These are phyloP conservation scores for Dynastes grantii DNA, from an alignment of 2,888 invertebrate species.

Conservation along the genomic window DNA sequence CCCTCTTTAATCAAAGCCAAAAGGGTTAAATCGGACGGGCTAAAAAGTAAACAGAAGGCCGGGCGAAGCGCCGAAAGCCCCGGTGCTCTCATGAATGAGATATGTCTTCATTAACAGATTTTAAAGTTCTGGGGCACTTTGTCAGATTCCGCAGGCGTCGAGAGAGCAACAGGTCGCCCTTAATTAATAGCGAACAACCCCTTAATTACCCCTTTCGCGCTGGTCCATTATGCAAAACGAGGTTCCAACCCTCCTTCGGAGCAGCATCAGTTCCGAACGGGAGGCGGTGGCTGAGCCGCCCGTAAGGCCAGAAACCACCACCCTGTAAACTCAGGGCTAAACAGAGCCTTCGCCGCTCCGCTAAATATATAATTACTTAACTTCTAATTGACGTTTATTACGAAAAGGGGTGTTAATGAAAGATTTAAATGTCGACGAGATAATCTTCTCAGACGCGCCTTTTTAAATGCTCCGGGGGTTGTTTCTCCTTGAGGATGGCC, in stretches of 20 bases:
- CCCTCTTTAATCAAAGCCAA: conserved; percentile 42
- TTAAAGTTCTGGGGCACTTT: conserved; percentile 62
- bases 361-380: conserved; percentile 70
- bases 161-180: conserved; percentile 68
- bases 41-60: conserved; percentile 15
- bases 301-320: conserved; percentile 59
- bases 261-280: conserved; percentile 39
- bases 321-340: conserved; percentile 67
- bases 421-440: conserved; percentile 67
- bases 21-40: conserved; percentile 39
- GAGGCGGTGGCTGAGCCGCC: conserved; percentile 55
- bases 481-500: conserved; percentile 62
- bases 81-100: conserved; percentile 46
- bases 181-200: conserved; percentile 71
- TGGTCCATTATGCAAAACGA: conserved; percentile 70
- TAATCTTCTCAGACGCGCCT: conserved; percentile 62
- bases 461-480: conserved; percentile 63
- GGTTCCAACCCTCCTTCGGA: conserved; percentile 58
- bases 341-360: conserved; percentile 57
- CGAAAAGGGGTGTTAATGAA: conserved; percentile 69
- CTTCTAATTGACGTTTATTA: conserved; percentile 70
- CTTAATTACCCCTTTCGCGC: conserved; percentile 70
- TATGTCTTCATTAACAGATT: conserved; percentile 59
- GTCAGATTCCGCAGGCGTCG: conserved; percentile 58
- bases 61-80: conserved; percentile 24